phyloP scores from a whole-genome alignment of 2,113 vertebrate genomes.

The Nicator chloris region DNA sequence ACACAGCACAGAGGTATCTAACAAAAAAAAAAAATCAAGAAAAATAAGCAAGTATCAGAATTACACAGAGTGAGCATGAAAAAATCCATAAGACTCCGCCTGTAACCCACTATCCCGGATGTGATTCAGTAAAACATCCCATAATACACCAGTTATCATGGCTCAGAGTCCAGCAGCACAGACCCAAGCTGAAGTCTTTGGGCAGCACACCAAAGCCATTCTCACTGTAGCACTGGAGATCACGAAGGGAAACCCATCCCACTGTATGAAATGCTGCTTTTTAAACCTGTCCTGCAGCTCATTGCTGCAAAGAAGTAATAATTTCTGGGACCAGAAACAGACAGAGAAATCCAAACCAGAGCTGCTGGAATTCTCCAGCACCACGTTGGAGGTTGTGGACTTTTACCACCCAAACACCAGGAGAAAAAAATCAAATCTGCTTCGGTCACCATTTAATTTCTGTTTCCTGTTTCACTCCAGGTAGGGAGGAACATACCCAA shows the following conservation, averaged over 20 bases:
- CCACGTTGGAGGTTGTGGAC: accelerated
- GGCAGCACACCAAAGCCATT: not conserved
- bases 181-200: not conserved
- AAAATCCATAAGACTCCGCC: not conserved
- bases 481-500: not conserved
- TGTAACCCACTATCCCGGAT: not conserved
- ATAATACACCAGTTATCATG: not conserved
- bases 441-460: not conserved
- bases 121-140: not conserved
- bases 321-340: not conserved
- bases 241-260: accelerated
- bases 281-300: not conserved
- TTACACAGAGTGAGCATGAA: not conserved
- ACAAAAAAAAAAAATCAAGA: not conserved
- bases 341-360: not conserved
- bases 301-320: not conserved
- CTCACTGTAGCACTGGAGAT: not conserved
- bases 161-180: not conserved
- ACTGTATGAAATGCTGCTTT: not conserved
- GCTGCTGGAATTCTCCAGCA: not conserved
- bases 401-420: not conserved
- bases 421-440: not conserved
- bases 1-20: not conserved
- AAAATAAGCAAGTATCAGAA: not conserved
- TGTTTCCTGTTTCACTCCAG: not conserved